Base-by-base conservation (phyloP, 2,113 vertebrate species). In the Phyllopteryx taeniolatus region DNA sequence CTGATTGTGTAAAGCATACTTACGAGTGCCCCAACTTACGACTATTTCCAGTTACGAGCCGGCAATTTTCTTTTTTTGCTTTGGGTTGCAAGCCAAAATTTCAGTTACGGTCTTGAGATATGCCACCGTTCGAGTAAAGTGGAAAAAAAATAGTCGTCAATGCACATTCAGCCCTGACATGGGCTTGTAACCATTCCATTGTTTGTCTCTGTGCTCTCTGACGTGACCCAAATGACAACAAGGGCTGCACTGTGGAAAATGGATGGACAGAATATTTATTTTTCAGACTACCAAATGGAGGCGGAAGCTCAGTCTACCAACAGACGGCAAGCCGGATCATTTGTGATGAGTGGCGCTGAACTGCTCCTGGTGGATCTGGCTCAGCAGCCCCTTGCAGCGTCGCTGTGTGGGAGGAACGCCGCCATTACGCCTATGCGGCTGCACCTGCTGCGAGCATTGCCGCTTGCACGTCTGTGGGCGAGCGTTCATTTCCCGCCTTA, bases 331-430 rank as follows among this genome's bases (percentile, higher is more conserved):
- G 59, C 31, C 76, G 42, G 22, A 57, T 79, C 51, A 63, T 73
- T 69, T 85, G 65, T 66, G 63, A 22, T 14, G 72, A 49, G 63
- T 66, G 67, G 59, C 73, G 67, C 53, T 61, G 70, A 67, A 78
- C 66, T 73, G 71, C 22, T 73, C 8, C 69, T 46, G 63, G 74
- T 68, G 47, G 66, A 67, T 69, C 33, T 19, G 15, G 68, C 82
- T 85, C 75, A 80, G 75, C 22, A 15, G 75, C 43, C 33, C 73
- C 75, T 56, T n/a, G 39, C 6, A 80, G 60, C 74, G 85, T 74
- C 76, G 76, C 61, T 81, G 82, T 75, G 87, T 85, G 81, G 85
- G 85, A 78, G 78, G 71, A 68, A 75, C 74, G 74, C 75, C 67
- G 66, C 63, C 80, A 76, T 85, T 73, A 81, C 73, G 69, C 79